Base-by-base conservation (phyloP, 1,140 invertebrate species). In the Trypoxylus dichotomus region DNA sequence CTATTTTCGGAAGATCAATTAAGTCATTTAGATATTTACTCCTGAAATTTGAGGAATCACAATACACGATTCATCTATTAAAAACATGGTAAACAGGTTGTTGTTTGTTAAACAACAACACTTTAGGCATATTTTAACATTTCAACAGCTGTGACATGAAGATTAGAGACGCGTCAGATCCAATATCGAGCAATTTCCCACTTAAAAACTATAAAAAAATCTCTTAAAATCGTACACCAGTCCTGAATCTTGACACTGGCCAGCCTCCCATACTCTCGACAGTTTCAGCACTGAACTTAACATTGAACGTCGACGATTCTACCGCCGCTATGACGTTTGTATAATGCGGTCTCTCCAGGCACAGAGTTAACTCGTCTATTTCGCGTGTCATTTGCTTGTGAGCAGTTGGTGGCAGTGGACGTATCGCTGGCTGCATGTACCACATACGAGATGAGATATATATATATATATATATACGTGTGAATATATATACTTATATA, bases 211-310 rank as follows among this genome's bases (percentile, higher is more conserved):
- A 8, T 3, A 11, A 1, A 24, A 68, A 13, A 68, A 27, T 2
- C 19, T 2, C 3, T n/a, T 15, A 54, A 54, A 54, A 68, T 25
- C 60, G 2, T 68, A 5, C 24, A 24, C 10, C 8, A 29, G 21
- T 24, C 42, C 11, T 41, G 54, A 58, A 58, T 58, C 13, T 60
- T 60, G 58, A 60, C 58, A 60, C 58, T 60, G 58, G 21, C 21
- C n/a, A 43, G 10, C 15, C 60, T 29, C 5, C 8, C 13, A n/a
- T 2, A 63, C 21, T 63, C 19, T 3, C 47, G n/a, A 54, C 13
- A 37, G 32, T 6, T 68, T 27, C 24, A 68, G 8, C 60, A 68
- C 60, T 68, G 60, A 68, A 68, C 60, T 68, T 68, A 68, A 68
- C 60, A 68, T 68, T 68, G 60, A 68, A 68, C 24, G 21, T 8